Base-by-base conservation (phyloP, 2,888 invertebrate genomes). In the Drosophila peninsularis region DNA sequence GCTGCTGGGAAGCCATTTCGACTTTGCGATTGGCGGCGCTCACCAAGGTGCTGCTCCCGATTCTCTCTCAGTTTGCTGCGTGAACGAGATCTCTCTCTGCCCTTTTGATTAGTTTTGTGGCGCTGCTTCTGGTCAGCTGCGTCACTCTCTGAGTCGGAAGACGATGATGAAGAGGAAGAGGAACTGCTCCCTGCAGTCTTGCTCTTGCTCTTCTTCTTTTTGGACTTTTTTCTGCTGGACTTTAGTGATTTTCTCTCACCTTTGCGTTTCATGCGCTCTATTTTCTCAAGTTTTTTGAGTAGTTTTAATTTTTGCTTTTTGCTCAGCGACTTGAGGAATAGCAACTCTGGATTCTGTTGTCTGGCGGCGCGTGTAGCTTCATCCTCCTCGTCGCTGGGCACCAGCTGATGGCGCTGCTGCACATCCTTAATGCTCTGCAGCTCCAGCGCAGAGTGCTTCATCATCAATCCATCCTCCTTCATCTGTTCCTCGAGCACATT, bases 281-380 rank as follows among this genome's bases (percentile, higher is more conserved):
- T 93, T 91, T 95, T 95, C 78, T 95, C 94, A 54, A 96, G 90
- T 92, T 95, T 96, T 77, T 96, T 98, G n/a, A 98, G 93, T 19
- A 98, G 92, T 89, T 97, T 97, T 83, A 97, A 95, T 92, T 98
- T 98, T 90, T 98, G 97, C 87, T 97, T 97, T 71, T 95, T 96
- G 6, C 96, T 95, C 17, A 98, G 92, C 1, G 97, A 96, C 90
- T 96, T 97, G 7, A 98, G 93, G 78, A 98, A 96, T 67, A 96
- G 95, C 21, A 95, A 93, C 93, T 96, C 96, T n/a, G 95, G 94
- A 65, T 79, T 95, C 93, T 75, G 73, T 39, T 76, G 58, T 5
- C 69, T 36, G 3, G 62, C 67, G 1, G 60, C 72, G 37, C 62
- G 64, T 39, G 74, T 71, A 1, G 67, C 66, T 14, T 80, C 79